A percentile compares a stretch with the other conserved stretches of the same genome.
phyloP scores from a whole-genome alignment of 2,113 vertebrate species.

The Cheirogaleus medius region DNA sequence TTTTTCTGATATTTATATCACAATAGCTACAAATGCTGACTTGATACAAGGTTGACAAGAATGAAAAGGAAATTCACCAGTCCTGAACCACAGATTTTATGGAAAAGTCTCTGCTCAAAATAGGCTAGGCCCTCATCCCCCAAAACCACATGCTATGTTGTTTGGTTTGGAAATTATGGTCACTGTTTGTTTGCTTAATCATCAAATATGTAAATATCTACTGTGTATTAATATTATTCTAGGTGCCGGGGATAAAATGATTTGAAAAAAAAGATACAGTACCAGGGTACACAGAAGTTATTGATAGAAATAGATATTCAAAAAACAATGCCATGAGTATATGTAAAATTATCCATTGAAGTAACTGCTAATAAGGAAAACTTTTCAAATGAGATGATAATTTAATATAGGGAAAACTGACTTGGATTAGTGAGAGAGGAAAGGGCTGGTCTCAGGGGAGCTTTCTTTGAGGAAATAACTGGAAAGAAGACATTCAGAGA shows the following conservation, averaged over 20 bases:
- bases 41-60: not conserved
- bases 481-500: not conserved
- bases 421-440: not conserved
- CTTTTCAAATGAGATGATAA: not conserved
- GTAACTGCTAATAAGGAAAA: not conserved
- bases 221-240: not conserved
- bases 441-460: not conserved
- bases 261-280: not conserved
- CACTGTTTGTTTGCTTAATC: not conserved
- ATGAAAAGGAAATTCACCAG: not conserved
- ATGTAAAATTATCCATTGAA: not conserved
- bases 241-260: not conserved
- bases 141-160: not conserved
- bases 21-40: not conserved
- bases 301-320: not conserved
- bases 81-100: not conserved
- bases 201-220: not conserved
- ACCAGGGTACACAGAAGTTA: not conserved
- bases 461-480: not conserved
- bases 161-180: slow-evolving; percentile 8
- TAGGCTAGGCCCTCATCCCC: not conserved
- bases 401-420: not conserved
- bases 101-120: not conserved
- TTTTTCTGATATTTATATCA: not conserved
- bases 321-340: not conserved